Percentiles rank a stretch among this genome's conserved stretches.
Evolutionary conservation across 1,140 invertebrate species (phyloP).

Genomic region (Phenacoccus solenopsis): DNA sequence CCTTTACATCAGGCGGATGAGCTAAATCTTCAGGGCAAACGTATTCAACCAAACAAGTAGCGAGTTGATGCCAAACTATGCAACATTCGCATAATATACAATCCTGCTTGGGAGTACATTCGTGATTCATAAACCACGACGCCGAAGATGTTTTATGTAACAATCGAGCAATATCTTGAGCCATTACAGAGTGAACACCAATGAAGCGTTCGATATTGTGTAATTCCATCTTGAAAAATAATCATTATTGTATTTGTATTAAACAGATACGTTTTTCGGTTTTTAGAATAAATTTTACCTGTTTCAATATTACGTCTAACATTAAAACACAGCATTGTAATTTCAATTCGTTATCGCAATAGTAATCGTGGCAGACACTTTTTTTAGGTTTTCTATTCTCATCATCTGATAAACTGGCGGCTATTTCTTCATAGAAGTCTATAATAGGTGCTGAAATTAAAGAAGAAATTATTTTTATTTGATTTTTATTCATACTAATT

Average conservation of each 20-base stretch:
- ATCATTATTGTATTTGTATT: background rate
- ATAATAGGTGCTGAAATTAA: constrained; percentile 42
- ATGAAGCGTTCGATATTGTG: constrained; percentile 77
- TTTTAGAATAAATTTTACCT: constrained; percentile 45
- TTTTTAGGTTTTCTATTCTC: constrained; percentile 41
- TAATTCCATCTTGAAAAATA: constrained; percentile 65
- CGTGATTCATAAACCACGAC: constrained; percentile 45
- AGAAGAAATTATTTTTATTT: constrained; percentile 19
- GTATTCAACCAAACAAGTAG: constrained; percentile 63
- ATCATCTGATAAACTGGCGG: constrained; percentile 52
- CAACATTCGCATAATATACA: constrained; percentile 85
- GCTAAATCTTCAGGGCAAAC: constrained; percentile 59
- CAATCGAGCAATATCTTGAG: constrained; percentile 60
- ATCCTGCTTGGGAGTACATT: constrained; percentile 39
- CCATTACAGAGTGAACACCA: constrained; percentile 62
- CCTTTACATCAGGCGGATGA: constrained; percentile 60
- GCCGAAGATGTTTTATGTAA: constrained; percentile 70
- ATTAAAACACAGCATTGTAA: constrained; percentile 90
- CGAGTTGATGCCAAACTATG: constrained; percentile 86
- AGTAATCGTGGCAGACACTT: constrained; percentile 42
- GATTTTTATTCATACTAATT: background rate
- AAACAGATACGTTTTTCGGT: no score
- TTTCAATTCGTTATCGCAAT: constrained; percentile 54
- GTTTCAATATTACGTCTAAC: constrained; percentile 88
- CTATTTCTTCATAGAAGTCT: constrained; percentile 31